Evolutionary conservation across 2,888 invertebrate genomes (phyloP).

Genomic region (Silvanus unidentatus): DNA sequence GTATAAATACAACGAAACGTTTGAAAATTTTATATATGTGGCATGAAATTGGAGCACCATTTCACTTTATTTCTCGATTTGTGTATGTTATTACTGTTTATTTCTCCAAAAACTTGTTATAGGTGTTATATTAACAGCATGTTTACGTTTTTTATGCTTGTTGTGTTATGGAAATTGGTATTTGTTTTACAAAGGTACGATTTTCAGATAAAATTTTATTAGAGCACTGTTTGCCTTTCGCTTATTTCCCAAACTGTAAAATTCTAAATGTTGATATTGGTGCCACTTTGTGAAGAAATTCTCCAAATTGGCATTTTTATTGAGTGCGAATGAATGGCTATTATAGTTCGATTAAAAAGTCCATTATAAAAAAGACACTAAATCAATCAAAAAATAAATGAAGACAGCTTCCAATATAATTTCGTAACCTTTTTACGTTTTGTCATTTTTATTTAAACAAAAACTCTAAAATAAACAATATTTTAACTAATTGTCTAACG

Average conservation of each 20-base stretch:
- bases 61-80: not conserved
- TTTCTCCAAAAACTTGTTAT: conserved; percentile 4
- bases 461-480: no score
- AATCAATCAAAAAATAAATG: no score
- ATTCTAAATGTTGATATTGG: conserved; percentile 1
- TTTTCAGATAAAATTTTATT: conserved; percentile 17
- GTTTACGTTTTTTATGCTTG: conserved; percentile 22
- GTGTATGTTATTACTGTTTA: conserved; percentile 11
- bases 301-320: no score
- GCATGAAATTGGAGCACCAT: no score
- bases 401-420: no score
- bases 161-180: conserved; percentile 25
- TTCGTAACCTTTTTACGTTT: not conserved
- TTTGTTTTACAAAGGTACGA: conserved; percentile 20
- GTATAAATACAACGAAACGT: no score
- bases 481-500: no score
- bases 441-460: conserved; percentile 19
- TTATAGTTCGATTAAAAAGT: no score
- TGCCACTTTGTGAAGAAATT: no score
- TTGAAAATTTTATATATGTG: no score
- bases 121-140: conserved; percentile 23
- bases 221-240: conserved; percentile 31
- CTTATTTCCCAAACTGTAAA: no score
- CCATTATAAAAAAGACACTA: no score
- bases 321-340: not conserved